Percentiles rank a stretch among this genome's conserved stretches.
Evolutionary conservation across 2,888 invertebrate genomes (phyloP).

Genomic region (Tiliacea citrago): DNA sequence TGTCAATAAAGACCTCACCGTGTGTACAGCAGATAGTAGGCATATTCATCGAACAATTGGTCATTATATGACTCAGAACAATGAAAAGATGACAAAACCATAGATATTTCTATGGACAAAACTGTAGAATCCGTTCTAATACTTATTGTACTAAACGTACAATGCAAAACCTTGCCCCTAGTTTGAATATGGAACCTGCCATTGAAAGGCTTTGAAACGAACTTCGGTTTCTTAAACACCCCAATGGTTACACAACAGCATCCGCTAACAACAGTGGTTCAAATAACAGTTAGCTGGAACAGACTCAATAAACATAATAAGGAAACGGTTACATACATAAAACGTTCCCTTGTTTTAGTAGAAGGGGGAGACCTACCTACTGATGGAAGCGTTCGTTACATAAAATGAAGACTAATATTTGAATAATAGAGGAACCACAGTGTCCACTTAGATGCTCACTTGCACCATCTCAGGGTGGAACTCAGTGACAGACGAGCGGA

Average conservation of each 20-base stretch:
- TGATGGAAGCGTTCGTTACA: constrained; percentile 48
- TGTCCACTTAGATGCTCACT: constrained; percentile 62
- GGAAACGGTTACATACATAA: constrained; percentile 28
- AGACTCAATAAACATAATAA: constrained; percentile 33
- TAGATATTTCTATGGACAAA: no score
- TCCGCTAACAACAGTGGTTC: constrained; percentile 14
- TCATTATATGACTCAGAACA: no score
- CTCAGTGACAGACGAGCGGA: constrained; percentile 19
- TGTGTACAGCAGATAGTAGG: no score
- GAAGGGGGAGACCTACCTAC: constrained; percentile 15
- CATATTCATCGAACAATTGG: no score
- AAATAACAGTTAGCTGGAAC: constrained; percentile 40
- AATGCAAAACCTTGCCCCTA: constrained; percentile 4
- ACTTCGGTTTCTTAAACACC: constrained; percentile 14
- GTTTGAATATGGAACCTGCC: constrained; percentile 3
- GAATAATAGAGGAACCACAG: constrained; percentile 66
- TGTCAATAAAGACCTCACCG: no score
- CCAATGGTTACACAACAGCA: constrained; percentile 14
- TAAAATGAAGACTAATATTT: constrained; percentile 74
- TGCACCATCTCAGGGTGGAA: constrained; percentile 44
- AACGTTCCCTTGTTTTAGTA: constrained; percentile 46
- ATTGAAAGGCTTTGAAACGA: constrained; percentile 9
- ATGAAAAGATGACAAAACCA: no score
- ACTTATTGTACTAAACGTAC: constrained; percentile 5
- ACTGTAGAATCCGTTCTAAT: not conserved